Percentiles rank a stretch among this genome's conserved stretches.
These are phyloP conservation scores for Psilopogon haemacephalus DNA, from an alignment of 2,113 vertebrate species.

Conservation along the genomic window DNA sequence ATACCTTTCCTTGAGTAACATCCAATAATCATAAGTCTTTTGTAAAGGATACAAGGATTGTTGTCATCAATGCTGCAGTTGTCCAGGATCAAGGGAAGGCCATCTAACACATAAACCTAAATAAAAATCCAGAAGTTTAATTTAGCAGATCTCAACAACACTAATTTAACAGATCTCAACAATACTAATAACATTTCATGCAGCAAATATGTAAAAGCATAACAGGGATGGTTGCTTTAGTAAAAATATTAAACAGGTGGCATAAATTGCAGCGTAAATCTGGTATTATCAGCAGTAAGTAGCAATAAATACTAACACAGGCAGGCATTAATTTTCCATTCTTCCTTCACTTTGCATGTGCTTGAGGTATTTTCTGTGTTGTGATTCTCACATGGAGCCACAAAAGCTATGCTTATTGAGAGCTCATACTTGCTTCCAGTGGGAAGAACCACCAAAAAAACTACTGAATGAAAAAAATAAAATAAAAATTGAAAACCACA, in stretches of 20 bases:
- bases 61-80: constrained; percentile 92
- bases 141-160: no score
- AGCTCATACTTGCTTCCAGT: not conserved
- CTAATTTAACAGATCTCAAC: not conserved
- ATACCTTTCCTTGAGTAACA: not conserved
- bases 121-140: not conserved
- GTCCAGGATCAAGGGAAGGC: constrained; percentile 92
- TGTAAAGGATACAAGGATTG: constrained; percentile 97
- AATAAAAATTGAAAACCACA: not conserved
- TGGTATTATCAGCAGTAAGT: not conserved
- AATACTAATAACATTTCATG: not conserved
- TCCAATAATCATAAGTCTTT: not conserved
- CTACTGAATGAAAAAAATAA: not conserved
- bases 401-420: not conserved
- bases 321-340: not conserved
- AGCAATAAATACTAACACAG: not conserved
- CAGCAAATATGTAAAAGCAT: accelerated
- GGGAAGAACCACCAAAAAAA: not conserved
- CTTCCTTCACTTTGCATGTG: not conserved
- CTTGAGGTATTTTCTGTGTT: not conserved
- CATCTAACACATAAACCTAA: constrained; percentile 89
- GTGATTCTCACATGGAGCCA: not conserved
- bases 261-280: not conserved
- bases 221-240: not conserved
- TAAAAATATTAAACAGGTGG: not conserved